Percentiles rank a stretch among this genome's conserved stretches.
Conservation (phyloP, 1,140 invertebrate genomes). For the Chlorops oryzae region DNA sequence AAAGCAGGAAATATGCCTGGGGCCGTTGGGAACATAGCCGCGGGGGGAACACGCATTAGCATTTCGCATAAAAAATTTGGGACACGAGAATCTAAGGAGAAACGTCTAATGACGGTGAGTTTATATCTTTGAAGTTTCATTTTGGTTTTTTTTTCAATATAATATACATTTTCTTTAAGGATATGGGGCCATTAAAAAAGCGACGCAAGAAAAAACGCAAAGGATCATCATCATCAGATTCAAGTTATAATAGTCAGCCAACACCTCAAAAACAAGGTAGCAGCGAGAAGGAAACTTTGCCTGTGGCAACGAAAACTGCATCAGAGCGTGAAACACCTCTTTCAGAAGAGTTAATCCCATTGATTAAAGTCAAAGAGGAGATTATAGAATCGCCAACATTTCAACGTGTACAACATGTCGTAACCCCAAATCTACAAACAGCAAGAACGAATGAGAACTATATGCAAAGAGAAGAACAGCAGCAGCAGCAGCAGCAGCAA, state of each 20-base stretch:
- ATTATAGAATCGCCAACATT: conserved; percentile 35
- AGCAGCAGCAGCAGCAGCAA: conserved; percentile 21
- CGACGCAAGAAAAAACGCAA: conserved; percentile 46
- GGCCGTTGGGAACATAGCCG: background rate
- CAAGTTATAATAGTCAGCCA: conserved; percentile 36
- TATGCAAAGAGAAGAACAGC: conserved; percentile 18
- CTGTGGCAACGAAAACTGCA: conserved; percentile 4
- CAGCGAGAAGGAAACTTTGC: conserved; percentile 23
- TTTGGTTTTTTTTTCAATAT: too few relatives aligned
- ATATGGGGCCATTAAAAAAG: conserved; percentile 43
- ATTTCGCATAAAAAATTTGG: conserved; percentile 30
- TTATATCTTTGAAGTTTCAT: too few relatives aligned
- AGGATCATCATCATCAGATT: conserved; percentile 43
- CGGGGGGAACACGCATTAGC: background rate
- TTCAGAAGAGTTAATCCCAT: conserved; percentile 10
- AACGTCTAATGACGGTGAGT: conserved; percentile 37
- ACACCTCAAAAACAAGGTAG: conserved; percentile 20
- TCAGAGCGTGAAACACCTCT: conserved; percentile 27
- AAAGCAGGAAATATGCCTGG: too few relatives aligned
- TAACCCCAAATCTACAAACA: background rate
- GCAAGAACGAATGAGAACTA: background rate
- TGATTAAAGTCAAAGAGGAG: conserved; percentile 42
- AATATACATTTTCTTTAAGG: conserved; percentile 22
- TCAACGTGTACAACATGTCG: conserved; percentile 6
- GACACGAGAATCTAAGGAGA: conserved; percentile 40